Conservation (phyloP, 2,888 invertebrate genomes). For the Zygothrica quintamaculata region DNA sequence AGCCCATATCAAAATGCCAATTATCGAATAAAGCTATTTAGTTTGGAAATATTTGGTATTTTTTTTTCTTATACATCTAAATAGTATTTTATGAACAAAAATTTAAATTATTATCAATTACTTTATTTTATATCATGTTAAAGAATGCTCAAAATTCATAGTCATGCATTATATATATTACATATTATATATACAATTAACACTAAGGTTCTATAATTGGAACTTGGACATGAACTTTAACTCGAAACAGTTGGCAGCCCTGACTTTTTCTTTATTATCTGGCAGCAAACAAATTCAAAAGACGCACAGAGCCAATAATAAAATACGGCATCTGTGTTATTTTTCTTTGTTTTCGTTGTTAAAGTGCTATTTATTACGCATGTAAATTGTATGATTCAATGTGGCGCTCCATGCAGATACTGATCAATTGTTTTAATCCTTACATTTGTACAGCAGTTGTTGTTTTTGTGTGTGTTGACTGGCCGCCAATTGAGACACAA, state of each 20-base stretch:
- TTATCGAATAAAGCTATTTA: constrained; percentile 1
- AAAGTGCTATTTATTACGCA: constrained; percentile 11
- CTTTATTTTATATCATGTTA: too few species aligned
- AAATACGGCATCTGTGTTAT: neutral
- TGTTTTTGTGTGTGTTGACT: constrained; percentile 3
- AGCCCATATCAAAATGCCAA: neutral
- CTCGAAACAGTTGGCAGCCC: constrained; percentile 20
- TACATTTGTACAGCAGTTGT: constrained; percentile 30
- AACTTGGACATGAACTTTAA: constrained; percentile 8
- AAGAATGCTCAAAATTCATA: too few species aligned
- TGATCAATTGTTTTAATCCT: constrained; percentile 6
- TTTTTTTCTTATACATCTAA: too few species aligned
- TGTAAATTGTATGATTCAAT: constrained; percentile 1
- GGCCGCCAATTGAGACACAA: constrained; percentile 7
- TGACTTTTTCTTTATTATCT: constrained; percentile 18
- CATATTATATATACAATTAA: too few species aligned
- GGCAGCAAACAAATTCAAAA: constrained; percentile 33
- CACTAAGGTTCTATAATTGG: neutral
- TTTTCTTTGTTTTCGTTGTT: constrained; percentile 4
- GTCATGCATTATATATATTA: too few species aligned
- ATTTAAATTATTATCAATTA: too few species aligned
- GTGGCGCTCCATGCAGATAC: neutral
- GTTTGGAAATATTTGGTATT: constrained; percentile 11
- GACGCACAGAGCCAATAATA: neutral
- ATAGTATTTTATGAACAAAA: too few species aligned